Percentiles rank a stretch among this genome's conserved stretches.
Evolutionary conservation across 2,113 vertebrate genomes (phyloP).

Genomic region (Rhinolophus ferrumequinum): DNA sequence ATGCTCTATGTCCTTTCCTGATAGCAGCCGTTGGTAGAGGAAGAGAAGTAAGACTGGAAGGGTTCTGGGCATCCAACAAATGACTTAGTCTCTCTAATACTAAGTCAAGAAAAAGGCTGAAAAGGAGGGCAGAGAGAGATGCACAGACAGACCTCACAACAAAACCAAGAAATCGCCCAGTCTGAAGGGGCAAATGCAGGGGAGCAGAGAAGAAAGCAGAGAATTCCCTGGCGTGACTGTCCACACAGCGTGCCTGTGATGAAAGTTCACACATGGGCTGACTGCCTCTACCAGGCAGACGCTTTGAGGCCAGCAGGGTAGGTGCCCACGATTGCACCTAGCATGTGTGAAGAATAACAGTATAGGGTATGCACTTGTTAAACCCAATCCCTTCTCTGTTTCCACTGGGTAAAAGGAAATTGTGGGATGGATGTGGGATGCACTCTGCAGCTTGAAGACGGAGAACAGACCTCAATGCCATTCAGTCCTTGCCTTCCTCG

Average conservation of each 20-base stretch:
- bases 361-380: too few species aligned
- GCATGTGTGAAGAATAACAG: neutral
- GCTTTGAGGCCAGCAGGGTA: neutral
- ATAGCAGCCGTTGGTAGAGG: neutral
- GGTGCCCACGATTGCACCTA: rapidly evolving
- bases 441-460: neutral
- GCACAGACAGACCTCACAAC: neutral
- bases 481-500: neutral
- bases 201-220: neutral
- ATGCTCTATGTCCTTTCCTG: neutral
- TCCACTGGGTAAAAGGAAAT: neutral
- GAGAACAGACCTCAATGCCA: neutral
- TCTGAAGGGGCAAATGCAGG: neutral
- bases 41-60: neutral
- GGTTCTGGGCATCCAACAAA: neutral
- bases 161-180: neutral
- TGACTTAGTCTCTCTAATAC: neutral
- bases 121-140: neutral
- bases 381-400: neutral
- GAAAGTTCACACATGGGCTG: rapidly evolving
- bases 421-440: too few species aligned
- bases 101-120: neutral
- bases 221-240: neutral
- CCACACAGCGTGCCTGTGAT: neutral
- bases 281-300: neutral